These are phyloP conservation scores for Saimiri boliviensis DNA, from an alignment of 2,113 vertebrate genomes.

Conservation along the genomic window DNA sequence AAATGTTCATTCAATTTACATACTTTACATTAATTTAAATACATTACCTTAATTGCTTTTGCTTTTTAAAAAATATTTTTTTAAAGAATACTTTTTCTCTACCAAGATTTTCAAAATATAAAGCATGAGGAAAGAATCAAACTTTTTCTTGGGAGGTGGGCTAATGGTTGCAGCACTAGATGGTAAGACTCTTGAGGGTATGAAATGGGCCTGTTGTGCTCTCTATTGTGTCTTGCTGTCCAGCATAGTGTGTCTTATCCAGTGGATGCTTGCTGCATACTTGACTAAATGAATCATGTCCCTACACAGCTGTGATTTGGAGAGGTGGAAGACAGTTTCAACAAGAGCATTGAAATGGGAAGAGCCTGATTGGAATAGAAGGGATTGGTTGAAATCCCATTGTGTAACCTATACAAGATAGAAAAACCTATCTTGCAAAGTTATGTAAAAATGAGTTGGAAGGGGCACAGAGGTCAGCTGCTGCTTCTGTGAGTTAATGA, in stretches of 20 bases:
- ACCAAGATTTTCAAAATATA: neutral
- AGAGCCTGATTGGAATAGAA: neutral
- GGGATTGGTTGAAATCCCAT: neutral
- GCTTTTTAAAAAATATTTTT: neutral
- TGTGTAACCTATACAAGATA: too few species aligned
- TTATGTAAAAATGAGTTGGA: constrained; percentile 22
- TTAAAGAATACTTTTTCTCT: neutral
- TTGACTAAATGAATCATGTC: neutral
- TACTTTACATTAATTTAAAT: neutral
- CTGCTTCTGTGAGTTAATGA: neutral
- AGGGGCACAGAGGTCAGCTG: neutral
- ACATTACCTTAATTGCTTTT: neutral
- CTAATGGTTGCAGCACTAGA: neutral
- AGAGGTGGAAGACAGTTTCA: neutral
- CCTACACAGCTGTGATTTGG: neutral
- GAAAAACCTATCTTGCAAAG: neutral
- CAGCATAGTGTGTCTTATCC: neutral
- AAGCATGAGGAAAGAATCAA: neutral
- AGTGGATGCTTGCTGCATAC: neutral
- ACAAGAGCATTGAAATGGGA: neutral
- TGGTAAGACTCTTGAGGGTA: neutral
- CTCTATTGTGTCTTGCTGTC: neutral
- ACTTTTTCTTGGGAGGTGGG: neutral
- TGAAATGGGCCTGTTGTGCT: neutral
- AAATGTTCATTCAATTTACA: neutral